Percentiles rank a stretch among this genome's conserved stretches.
Evolutionary conservation across 2,888 invertebrate genomes (phyloP).

Genomic region (Drosophila neutralis): DNA sequence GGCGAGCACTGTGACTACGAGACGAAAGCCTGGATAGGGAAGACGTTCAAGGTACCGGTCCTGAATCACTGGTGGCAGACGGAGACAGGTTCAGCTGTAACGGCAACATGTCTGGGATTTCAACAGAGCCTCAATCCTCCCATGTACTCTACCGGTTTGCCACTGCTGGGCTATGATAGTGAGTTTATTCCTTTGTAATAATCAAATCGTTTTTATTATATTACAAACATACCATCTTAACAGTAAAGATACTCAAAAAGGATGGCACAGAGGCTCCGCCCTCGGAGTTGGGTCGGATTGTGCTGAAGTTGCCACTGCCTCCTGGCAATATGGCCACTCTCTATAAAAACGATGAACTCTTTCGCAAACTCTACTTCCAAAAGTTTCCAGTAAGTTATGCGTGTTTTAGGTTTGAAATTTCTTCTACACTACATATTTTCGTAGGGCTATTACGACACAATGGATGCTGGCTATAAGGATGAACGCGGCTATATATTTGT

Average conservation of each 20-base stretch:
- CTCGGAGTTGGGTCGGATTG: constrained; percentile 93
- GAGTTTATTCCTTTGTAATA: constrained; percentile 74
- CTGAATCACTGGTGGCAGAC: constrained; percentile 99
- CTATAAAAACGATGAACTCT: constrained; percentile 92
- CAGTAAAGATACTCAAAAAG: constrained; percentile 88
- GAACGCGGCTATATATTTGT: constrained; percentile 94
- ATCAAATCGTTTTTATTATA: not conserved
- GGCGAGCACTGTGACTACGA: constrained; percentile 98
- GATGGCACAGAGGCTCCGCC: constrained; percentile 89
- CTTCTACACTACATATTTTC: not conserved
- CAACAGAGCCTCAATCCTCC: constrained; percentile 90
- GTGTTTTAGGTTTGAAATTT: constrained; percentile 61
- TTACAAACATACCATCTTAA: constrained; percentile 26
- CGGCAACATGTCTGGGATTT: constrained; percentile 92
- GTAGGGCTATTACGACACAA: constrained; percentile 90
- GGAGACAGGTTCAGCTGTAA: constrained; percentile 96
- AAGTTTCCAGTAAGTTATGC: constrained; percentile 90
- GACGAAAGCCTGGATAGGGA: constrained; percentile 92
- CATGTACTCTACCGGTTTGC: constrained; percentile 92
- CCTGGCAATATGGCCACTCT: constrained; percentile 95
- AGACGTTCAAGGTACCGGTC: constrained; percentile 90
- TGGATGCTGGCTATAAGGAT: constrained; percentile 96
- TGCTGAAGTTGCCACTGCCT: constrained; percentile 93
- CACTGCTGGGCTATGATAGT: constrained; percentile 95
- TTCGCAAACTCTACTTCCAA: constrained; percentile 92